A percentile compares a stretch with the other conserved stretches of the same genome.
Conservation (phyloP, 2,888 invertebrate species). For the Drosophila mercatorum region DNA sequence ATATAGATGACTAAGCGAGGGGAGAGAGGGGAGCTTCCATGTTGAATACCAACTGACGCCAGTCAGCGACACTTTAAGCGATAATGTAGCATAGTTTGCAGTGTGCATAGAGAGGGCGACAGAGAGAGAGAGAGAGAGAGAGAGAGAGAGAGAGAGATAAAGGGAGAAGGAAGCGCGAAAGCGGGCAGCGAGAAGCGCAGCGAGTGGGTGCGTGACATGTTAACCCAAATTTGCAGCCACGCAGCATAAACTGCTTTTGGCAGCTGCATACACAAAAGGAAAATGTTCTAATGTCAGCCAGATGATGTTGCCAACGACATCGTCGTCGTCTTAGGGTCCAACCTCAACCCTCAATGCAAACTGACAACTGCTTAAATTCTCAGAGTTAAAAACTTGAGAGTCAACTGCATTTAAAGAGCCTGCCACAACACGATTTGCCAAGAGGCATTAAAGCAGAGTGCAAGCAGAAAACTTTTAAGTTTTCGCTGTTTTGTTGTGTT, state of each 20-base stretch:
- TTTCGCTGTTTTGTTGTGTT: slow-evolving; percentile 4
- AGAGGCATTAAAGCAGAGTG: slow-evolving; percentile 43
- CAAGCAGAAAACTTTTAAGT: slow-evolving; percentile 22
- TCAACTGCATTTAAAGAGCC: slow-evolving; percentile 56
- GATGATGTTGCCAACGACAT: slow-evolving; percentile 50
- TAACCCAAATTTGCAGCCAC: slow-evolving; percentile 78
- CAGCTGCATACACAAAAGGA: slow-evolving; percentile 71
- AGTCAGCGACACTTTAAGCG: slow-evolving; percentile 68
- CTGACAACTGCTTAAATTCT: slow-evolving; percentile 52
- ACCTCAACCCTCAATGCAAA: slow-evolving; percentile 25
- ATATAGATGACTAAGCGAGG: background rate
- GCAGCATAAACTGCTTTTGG: slow-evolving; percentile 66
- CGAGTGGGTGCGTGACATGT: slow-evolving; percentile 75
- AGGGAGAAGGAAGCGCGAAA: background rate
- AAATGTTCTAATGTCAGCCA: slow-evolving; percentile 73
- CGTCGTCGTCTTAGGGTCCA: slow-evolving; percentile 23
- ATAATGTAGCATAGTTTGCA: slow-evolving; percentile 68
- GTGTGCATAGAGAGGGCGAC: background rate
- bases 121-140: background rate
- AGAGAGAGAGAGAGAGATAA: background rate
- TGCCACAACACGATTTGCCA: slow-evolving; percentile 48
- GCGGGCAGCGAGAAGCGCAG: slow-evolving; percentile 3
- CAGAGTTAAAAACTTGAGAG: slow-evolving; percentile 25
- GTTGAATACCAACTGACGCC: slow-evolving; percentile 57
- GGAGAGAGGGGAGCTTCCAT: background rate